A percentile compares a stretch with the other conserved stretches of the same genome.
These are phyloP conservation scores for Drosophila ercepeae DNA, from an alignment of 1,140 invertebrate species.

Conservation along the genomic window DNA sequence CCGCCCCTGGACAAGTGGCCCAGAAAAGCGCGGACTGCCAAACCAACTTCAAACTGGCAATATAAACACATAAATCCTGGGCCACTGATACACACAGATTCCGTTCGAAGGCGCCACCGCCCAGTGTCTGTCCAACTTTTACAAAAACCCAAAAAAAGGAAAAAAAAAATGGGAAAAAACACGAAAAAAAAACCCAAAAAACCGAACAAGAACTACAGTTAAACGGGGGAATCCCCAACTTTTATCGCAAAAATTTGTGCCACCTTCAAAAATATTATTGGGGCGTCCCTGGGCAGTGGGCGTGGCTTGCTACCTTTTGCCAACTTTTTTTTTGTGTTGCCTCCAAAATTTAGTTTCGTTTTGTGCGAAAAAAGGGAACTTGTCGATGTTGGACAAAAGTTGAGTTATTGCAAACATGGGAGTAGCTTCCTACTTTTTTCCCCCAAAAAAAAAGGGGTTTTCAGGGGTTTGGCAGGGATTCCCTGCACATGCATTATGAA, in stretches of 20 bases:
- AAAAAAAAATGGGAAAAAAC: conserved; percentile 1
- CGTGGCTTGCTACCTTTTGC: conserved; percentile 13
- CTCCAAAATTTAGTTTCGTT: background rate
- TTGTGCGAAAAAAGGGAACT: conserved; percentile 5
- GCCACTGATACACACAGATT: conserved; percentile 33
- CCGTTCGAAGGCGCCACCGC: conserved; percentile 12
- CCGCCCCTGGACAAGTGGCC: background rate
- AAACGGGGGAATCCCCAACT: background rate
- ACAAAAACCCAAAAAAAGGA: conserved; percentile 1
- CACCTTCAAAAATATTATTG: conserved; percentile 38
- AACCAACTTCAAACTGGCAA: conserved; percentile 48
- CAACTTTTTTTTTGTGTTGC: background rate
- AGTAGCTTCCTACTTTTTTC: background rate
- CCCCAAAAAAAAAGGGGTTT: background rate
- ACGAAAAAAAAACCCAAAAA: conserved; percentile 5
- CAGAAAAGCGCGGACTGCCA: conserved; percentile 29
- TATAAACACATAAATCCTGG: conserved; percentile 52
- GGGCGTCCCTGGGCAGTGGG: conserved; percentile 5
- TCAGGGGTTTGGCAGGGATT: background rate
- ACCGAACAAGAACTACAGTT: background rate
- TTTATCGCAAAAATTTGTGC: background rate
- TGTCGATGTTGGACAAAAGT: conserved; percentile 38
- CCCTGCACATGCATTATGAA: conserved; percentile 25
- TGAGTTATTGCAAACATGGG: conserved; percentile 31
- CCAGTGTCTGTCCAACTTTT: conserved; percentile 35